Conservation (phyloP, 2,888 invertebrate species). For the Lepidonotus clava region DNA sequence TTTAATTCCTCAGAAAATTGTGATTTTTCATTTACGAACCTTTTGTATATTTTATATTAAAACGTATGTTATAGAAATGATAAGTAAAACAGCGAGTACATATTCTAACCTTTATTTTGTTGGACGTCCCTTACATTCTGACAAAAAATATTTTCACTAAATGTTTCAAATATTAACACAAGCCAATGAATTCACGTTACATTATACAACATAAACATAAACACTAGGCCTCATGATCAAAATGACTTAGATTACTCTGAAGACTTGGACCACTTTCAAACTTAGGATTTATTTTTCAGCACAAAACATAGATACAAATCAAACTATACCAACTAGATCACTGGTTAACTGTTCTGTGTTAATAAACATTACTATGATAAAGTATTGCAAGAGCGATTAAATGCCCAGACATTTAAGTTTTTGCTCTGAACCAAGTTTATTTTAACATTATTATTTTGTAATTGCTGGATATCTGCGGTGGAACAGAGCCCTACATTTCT, state of each 20-base stretch:
- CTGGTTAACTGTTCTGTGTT: not conserved
- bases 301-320: conserved; percentile 1
- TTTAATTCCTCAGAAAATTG: no score
- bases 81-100: not conserved
- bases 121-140: not conserved
- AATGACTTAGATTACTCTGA: not conserved
- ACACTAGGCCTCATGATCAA: not conserved
- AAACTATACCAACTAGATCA: conserved; percentile 12
- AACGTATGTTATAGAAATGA: not conserved
- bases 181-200: not conserved
- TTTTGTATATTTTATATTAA: no score
- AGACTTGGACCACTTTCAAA: conserved; percentile 7
- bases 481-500: not conserved
- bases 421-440: not conserved
- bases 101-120: conserved; percentile 15
- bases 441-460: not conserved
- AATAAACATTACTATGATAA: not conserved
- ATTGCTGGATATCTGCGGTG: not conserved
- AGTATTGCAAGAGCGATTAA: not conserved
- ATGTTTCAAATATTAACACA: conserved; percentile 23
- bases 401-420: not conserved
- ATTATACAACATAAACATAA: not conserved
- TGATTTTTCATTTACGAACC: no score
- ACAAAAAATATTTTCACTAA: conserved; percentile 17
- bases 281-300: not conserved